These are phyloP conservation scores for Heliconius nattereri DNA, from an alignment of 1,140 invertebrate genomes.

Conservation along the genomic window DNA sequence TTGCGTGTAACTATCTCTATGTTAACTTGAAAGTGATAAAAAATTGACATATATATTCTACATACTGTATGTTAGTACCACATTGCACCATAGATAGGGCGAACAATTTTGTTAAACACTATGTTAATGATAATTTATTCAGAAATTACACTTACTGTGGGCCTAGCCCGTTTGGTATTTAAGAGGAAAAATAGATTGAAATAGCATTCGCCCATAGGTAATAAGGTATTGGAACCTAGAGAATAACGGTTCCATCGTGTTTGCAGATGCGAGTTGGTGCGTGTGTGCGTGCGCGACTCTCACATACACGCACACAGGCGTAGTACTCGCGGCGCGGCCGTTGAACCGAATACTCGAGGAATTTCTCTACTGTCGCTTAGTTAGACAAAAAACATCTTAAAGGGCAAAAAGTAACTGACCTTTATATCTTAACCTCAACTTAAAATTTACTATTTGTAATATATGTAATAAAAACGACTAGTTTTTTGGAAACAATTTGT, in stretches of 20 bases:
- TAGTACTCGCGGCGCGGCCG: slow-evolving; percentile 66
- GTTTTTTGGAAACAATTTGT: not conserved
- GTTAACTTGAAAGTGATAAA: slow-evolving; percentile 20
- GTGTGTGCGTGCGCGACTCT: slow-evolving; percentile 64
- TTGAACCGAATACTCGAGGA: slow-evolving; percentile 79
- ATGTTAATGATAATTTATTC: not conserved
- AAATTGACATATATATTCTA: slow-evolving; percentile 10
- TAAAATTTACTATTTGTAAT: not conserved
- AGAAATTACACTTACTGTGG: not conserved
- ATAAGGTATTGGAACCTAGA: slow-evolving; percentile 26
- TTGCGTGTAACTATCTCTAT: slow-evolving; percentile 34
- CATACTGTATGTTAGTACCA: slow-evolving; percentile 8
- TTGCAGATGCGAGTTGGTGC: slow-evolving; percentile 64
- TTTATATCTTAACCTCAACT: not conserved
- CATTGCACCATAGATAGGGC: not conserved
- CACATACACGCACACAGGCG: slow-evolving; percentile 54
- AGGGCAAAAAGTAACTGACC: slow-evolving; percentile 15
- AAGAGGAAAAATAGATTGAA: not conserved
- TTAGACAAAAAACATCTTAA: slow-evolving; percentile 27
- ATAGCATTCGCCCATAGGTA: slow-evolving; percentile 9
- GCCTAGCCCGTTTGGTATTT: not conserved
- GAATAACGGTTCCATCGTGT: slow-evolving; percentile 74
- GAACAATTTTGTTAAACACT: not conserved
- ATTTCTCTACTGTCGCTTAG: slow-evolving; percentile 69
- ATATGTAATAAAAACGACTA: not conserved